A percentile compares a stretch with the other conserved stretches of the same genome.
Conservation (phyloP, 1,140 invertebrate species). For the Pseudomyrmex dendroicus region DNA sequence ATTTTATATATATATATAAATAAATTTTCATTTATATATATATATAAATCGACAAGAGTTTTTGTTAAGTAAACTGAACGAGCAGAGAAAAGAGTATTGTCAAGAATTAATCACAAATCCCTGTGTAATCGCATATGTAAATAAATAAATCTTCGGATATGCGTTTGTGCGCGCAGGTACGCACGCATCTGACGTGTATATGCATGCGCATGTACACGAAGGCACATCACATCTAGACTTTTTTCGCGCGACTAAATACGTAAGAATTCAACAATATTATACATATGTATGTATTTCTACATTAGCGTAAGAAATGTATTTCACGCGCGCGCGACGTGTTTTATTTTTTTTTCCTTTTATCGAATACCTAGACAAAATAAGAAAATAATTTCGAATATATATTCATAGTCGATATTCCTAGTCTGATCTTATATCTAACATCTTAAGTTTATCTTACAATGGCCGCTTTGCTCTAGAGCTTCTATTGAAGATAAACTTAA, state of each 20-base stretch:
- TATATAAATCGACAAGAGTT: constrained; percentile 39
- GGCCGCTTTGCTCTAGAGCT: too few relatives aligned
- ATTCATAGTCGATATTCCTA: constrained; percentile 50
- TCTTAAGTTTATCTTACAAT: not conserved
- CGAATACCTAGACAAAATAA: constrained; percentile 68
- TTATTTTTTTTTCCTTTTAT: constrained; percentile 65
- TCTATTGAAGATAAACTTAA: too few relatives aligned
- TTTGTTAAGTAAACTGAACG: constrained; percentile 46
- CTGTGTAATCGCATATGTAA: constrained; percentile 65
- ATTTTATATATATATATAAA: too few relatives aligned
- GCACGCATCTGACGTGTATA: too few relatives aligned
- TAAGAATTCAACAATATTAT: constrained; percentile 43
- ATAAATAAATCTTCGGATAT: constrained; percentile 70
- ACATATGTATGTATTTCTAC: constrained; percentile 67
- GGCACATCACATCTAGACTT: constrained; percentile 59
- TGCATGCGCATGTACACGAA: constrained; percentile 22
- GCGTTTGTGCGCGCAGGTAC: too few relatives aligned
- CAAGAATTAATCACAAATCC: constrained; percentile 68
- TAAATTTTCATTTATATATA: too few relatives aligned
- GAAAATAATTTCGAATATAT: constrained; percentile 59
- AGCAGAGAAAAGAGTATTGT: constrained; percentile 43
- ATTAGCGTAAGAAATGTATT: constrained; percentile 41
- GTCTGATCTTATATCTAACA: constrained; percentile 53
- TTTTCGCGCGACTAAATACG: constrained; percentile 66
- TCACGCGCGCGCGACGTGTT: constrained; percentile 64